Base-by-base conservation (phyloP, 2,113 vertebrate genomes). In the Ciconia stormi region DNA sequence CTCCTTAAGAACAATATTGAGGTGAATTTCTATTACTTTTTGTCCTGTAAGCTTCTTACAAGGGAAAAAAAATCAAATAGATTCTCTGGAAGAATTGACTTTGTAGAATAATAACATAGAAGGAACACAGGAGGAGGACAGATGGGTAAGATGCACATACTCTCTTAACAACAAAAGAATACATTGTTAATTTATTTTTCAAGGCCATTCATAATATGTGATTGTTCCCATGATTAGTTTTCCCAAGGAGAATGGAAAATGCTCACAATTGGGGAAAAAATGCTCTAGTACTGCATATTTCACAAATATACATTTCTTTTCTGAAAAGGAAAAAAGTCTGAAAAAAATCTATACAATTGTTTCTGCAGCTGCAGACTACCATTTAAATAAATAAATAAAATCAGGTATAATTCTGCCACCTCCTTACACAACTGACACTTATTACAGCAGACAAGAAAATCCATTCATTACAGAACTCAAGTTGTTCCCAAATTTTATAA, bases 1-100 rank as follows among this genome's bases (percentile, higher is more conserved):
- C 90, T 97, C 95, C 92, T 94, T 79, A 66, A 77, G 55, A 82
- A 71, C 95, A 95, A 96, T 92, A 91, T 1, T 58, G 93, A 93
- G 86, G 95, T 95, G 95, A 97, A 92, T 32, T 65, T 95, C 89
- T 93, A 97, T 97, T 97, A 95, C 87, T 97, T 96, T 96, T 89
- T 97, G 94, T 97, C 92, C 93, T 87, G 70, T 96, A 97, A 97
- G 88, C 93, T 89, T 94, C 93, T 97, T 90, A 94, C 25, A 82
- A n/a, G 23, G 6, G 0, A 94, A 93, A 89, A 92, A 93, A 27
- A 95, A 97, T 91, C 73, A 92, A 94, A 98, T 89, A 90, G 63
- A 94, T 96, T 74, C 87, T 97, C 82, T 93, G 53, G 69, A 96
- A 95, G 92, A 95, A 79, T 13, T 61, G 76, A 89, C 85, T 95